Percentiles rank a stretch among this genome's conserved stretches.
phyloP scores from a whole-genome alignment of 2,113 vertebrate genomes.

The Chlorodrepanis virens region DNA sequence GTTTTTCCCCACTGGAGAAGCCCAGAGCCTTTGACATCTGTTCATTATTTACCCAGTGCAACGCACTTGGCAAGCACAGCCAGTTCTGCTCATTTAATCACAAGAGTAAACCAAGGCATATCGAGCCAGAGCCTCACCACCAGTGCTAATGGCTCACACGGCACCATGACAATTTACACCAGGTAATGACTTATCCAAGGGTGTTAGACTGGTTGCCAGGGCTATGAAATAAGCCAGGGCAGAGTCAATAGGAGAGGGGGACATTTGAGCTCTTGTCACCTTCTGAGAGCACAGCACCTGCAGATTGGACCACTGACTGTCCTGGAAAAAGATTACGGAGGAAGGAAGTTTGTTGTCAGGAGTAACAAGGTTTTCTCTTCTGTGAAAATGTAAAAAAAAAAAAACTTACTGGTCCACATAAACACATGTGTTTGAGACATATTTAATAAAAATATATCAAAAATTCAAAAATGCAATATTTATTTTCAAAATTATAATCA shows the following conservation, averaged over 20 bases:
- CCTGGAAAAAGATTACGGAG: neutral
- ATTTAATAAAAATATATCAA: neutral
- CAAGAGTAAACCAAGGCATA: neutral
- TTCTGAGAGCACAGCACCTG: neutral
- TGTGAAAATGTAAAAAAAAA: neutral
- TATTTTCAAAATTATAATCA: neutral
- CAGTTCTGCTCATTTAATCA: neutral
- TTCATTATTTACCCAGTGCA: neutral
- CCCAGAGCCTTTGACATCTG: neutral
- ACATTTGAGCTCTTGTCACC: neutral
- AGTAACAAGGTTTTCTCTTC: neutral
- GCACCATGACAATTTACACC: neutral
- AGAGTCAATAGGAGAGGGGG: fast-evolving
- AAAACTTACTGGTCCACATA: neutral
- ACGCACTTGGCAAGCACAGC: neutral
- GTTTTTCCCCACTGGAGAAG: neutral
- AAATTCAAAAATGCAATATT: neutral
- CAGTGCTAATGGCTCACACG: neutral
- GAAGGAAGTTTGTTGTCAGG: neutral
- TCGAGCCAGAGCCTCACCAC: neutral
- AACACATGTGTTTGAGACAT: neutral
- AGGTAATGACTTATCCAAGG: neutral
- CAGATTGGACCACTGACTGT: neutral
- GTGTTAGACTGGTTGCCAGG: neutral
- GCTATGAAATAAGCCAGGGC: neutral